Base-by-base conservation (phyloP, 1,140 invertebrate genomes). In the Drosophila carrolli region DNA sequence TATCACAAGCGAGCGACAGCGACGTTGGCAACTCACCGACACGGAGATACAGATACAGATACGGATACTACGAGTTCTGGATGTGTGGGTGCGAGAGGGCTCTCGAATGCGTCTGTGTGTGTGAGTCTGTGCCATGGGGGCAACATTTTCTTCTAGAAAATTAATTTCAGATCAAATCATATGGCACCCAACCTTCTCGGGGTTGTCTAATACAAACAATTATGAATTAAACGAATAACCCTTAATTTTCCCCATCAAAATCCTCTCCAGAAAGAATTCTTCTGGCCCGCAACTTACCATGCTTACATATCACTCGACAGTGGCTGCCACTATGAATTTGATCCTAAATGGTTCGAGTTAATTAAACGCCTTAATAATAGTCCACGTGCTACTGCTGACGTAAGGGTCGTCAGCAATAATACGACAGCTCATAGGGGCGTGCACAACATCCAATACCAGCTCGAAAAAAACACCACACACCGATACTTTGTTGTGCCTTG, bases 301-400 rank as follows among this genome's bases (percentile, higher is more conserved):
- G 29, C 4, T 19, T 13, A 4, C 29, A 8, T 9, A n/a, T 27
- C 23, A 4, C 19, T 5, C 9, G 6, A 27, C 13, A 5, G 3
- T 65, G 37, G 9, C 37, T 46, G 19, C 68, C 66, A 65, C 75
- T 83, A 86, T 75, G 65, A 81, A 86, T 78, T 81, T 78, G 68
- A 86, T 86, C 61, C 79, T 88, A 86, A 79, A 79, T 79, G 66
- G 51, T 72, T 46, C 55, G 46, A 88, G 68, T 86, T 88, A 89
- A 90, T 89, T 89, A 85, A 89, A 81, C 63, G 83, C 76, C 78
- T 86, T 83, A 86, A 86, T 86, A 79, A 70, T 75, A 70, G 83
- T 91, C 89, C 89, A 91, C 89, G 89, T 91, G 84, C 84, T 90
- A 85, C 70, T 81, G 75, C 81, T 90, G 84, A 89, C 89, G 84